A percentile compares a stretch with the other conserved stretches of the same genome.
phyloP scores from a whole-genome alignment of 2,888 invertebrate genomes.

The Euclidia mi region DNA sequence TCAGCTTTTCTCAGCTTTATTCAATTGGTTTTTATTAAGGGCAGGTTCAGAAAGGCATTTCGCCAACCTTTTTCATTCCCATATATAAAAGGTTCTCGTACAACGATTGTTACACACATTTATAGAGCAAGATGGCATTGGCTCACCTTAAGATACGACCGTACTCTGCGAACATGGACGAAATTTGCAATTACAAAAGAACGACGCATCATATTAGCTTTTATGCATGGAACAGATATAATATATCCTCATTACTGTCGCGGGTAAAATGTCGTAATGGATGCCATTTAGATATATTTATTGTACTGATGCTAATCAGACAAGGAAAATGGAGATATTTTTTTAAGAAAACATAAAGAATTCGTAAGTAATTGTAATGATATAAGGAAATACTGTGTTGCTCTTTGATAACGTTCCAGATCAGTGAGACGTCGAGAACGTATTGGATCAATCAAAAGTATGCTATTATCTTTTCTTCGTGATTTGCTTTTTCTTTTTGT shows the following conservation, averaged over 20 bases:
- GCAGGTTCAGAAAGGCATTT: too few relatives aligned
- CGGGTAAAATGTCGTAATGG: slow-evolving; percentile 33
- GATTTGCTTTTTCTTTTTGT: too few relatives aligned
- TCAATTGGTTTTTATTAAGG: too few relatives aligned
- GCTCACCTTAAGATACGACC: too few relatives aligned
- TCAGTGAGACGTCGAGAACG: neutral
- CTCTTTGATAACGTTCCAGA: slow-evolving; percentile 2
- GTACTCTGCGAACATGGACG: slow-evolving; percentile 16
- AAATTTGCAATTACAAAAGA: slow-evolving; percentile 38
- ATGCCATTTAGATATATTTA: slow-evolving; percentile 14
- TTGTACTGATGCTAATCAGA: slow-evolving; percentile 1
- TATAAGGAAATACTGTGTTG: neutral
- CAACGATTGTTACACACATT: too few relatives aligned
- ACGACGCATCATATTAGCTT: slow-evolving; percentile 35
- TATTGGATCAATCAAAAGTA: slow-evolving; percentile 3
- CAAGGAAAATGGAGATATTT: slow-evolving; percentile 1
- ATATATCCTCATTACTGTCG: slow-evolving; percentile 40
- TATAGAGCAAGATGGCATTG: too few relatives aligned
- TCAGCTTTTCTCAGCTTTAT: too few relatives aligned
- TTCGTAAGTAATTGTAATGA: slow-evolving; percentile 6
- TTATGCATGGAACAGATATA: slow-evolving; percentile 39
- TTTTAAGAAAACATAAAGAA: slow-evolving; percentile 4
- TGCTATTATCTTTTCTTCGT: neutral
- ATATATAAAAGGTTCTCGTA: too few relatives aligned
- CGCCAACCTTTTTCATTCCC: too few relatives aligned